A percentile compares a stretch with the other conserved stretches of the same genome.
Evolutionary conservation across 2,888 invertebrate genomes (phyloP).

Genomic region (Zelleria hepariella): DNA sequence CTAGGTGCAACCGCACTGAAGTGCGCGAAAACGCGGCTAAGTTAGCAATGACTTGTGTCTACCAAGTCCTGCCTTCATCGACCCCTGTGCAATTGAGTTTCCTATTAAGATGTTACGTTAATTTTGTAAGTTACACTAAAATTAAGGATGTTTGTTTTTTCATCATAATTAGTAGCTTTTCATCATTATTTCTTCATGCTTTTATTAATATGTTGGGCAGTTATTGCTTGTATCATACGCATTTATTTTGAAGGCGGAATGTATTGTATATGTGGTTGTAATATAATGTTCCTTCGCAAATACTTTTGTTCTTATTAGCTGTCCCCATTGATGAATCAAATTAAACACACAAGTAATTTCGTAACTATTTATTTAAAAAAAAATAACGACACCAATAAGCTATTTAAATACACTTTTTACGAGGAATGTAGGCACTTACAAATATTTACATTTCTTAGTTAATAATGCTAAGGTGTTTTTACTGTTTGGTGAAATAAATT

Average conservation of each 20-base stretch:
- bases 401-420: constrained; percentile 23
- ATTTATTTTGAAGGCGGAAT: constrained; percentile 39
- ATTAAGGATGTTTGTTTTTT: constrained; percentile 1
- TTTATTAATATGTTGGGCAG: constrained; percentile 6
- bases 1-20: no score
- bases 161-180: neutral
- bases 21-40: no score
- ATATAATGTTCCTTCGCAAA: constrained; percentile 48
- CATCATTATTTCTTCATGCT: constrained; percentile 10
- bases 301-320: constrained; percentile 23
- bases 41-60: no score
- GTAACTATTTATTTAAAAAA: constrained; percentile 4
- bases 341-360: neutral
- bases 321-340: neutral
- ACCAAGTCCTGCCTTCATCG: neutral
- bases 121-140: constrained; percentile 13
- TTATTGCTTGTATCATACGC: constrained; percentile 17
- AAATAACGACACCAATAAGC: constrained; percentile 8
- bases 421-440: constrained; percentile 67
- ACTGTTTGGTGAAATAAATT: constrained; percentile 1
- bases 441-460: constrained; percentile 3
- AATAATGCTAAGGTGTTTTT: neutral
- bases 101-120: constrained; percentile 12
- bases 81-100: neutral
- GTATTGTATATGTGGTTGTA: constrained; percentile 58